A percentile compares a stretch with the other conserved stretches of the same genome.
Conservation (phyloP, 1,140 invertebrate species). For the Heliconius nattereri region DNA sequence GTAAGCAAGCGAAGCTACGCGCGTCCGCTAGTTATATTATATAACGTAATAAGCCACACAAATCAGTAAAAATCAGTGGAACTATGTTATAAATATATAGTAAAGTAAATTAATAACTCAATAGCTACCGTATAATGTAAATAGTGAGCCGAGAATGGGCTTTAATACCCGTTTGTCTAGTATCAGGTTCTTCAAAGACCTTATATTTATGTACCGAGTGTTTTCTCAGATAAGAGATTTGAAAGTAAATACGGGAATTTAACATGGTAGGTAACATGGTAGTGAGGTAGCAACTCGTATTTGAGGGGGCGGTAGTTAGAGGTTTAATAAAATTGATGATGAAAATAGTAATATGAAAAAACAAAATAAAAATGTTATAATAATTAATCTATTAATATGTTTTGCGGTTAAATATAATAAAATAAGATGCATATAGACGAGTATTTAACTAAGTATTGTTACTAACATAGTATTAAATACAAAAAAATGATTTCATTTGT, state of each 20-base stretch:
- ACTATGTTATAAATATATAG: not conserved
- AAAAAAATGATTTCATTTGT: no score
- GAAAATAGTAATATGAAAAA: no score
- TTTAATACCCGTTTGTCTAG: not conserved
- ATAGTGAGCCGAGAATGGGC: not conserved
- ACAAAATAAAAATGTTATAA: no score
- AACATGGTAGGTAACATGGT: no score
- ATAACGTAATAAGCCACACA: not conserved
- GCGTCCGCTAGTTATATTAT: no score
- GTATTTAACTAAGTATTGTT: no score
- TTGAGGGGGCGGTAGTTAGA: not conserved
- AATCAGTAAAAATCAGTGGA: not conserved
- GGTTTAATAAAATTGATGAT: no score
- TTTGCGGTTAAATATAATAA: no score
- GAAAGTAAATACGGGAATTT: not conserved
- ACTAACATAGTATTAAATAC: no score
- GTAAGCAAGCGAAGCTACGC: no score
- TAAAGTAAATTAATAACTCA: not conserved
- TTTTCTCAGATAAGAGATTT: conserved; percentile 3
- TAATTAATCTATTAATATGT: no score
- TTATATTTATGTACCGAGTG: not conserved
- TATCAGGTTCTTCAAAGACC: conserved; percentile 1
- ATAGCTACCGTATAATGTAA: conserved; percentile 14
- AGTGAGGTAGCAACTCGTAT: not conserved
- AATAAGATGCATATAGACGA: no score